Evolutionary conservation across 2,797 vertebrate genomes (phyloP).

Genomic region (Anguilla pacifica): DNA sequence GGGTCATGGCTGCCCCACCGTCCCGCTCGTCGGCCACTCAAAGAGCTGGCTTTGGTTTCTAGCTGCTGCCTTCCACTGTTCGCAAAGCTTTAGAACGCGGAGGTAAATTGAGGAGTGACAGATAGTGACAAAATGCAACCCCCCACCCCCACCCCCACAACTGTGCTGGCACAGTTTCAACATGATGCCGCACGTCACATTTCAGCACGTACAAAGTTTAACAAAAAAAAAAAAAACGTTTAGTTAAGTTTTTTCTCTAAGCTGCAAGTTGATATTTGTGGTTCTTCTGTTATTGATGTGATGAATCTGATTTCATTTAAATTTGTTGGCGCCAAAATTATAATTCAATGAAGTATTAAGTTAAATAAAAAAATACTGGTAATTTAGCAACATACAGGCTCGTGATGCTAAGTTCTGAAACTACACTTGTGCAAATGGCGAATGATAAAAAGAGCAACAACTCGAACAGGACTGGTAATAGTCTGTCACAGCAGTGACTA

Average conservation of each 20-base stretch:
- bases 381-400: conserved; percentile 94
- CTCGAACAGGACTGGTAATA: conserved; percentile 98
- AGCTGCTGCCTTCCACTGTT: conserved; percentile 99
- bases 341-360: conserved; percentile 60
- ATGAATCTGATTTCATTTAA: conserved; percentile 95
- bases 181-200: conserved; percentile 87
- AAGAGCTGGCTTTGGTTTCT: conserved; percentile 99
- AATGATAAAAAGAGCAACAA: conserved; percentile 98
- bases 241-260: conserved; percentile 63
- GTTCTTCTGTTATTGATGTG: conserved; percentile 74
- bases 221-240: conserved; percentile 74
- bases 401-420: conserved; percentile 96
- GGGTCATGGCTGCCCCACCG: conserved; percentile 92
- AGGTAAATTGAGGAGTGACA: conserved; percentile 97
- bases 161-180: conserved; percentile 86
- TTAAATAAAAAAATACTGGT: conserved; percentile 58
- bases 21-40: conserved; percentile 99
- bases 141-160: conserved; percentile 61
- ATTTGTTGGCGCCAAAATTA: conserved; percentile 86
- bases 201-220: conserved; percentile 91
- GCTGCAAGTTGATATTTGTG: conserved; percentile 86
- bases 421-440: conserved; percentile 99
- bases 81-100: conserved; percentile 99
- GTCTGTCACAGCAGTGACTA: conserved; percentile 97
- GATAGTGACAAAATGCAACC: conserved; percentile 93